Percentiles rank a stretch among this genome's conserved stretches.
Evolutionary conservation across 2,888 invertebrate genomes (phyloP).

Genomic region (Pelosia muscerda): DNA sequence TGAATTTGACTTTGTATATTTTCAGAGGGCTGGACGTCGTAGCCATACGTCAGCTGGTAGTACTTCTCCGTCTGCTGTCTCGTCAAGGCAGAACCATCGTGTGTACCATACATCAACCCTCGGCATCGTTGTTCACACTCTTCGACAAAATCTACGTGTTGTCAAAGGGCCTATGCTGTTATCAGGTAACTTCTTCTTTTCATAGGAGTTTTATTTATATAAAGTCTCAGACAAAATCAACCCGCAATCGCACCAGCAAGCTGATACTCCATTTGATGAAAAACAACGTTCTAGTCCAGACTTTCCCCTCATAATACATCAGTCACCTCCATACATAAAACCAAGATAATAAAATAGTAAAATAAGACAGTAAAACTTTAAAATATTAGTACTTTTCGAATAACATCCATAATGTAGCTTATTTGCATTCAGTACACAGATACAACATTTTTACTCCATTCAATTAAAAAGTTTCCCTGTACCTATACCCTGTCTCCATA

Average conservation of each 20-base stretch:
- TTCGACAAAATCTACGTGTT: conserved; percentile 91
- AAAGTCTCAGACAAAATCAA: too few species aligned
- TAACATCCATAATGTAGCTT: background rate
- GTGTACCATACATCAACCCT: conserved; percentile 94
- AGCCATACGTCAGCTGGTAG: conserved; percentile 90
- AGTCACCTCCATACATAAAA: too few species aligned
- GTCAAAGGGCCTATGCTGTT: conserved; percentile 84
- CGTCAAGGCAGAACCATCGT: conserved; percentile 91
- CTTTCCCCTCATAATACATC: too few species aligned
- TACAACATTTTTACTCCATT: background rate
- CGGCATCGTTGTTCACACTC: conserved; percentile 91
- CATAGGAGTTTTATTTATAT: background rate
- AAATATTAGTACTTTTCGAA: background rate
- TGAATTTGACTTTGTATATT: background rate
- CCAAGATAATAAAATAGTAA: too few species aligned
- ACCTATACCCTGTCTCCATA: background rate
- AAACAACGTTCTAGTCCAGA: too few species aligned
- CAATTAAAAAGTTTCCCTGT: background rate
- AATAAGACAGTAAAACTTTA: background rate
- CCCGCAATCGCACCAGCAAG: background rate
- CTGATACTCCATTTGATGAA: background rate
- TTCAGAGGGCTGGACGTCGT: conserved; percentile 91
- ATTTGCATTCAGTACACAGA: background rate
- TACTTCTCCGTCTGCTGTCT: conserved; percentile 89
- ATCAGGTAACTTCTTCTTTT: conserved; percentile 73